phyloP scores from a whole-genome alignment of 2,797 vertebrate species.

The Sylvilagus floridanus region DNA sequence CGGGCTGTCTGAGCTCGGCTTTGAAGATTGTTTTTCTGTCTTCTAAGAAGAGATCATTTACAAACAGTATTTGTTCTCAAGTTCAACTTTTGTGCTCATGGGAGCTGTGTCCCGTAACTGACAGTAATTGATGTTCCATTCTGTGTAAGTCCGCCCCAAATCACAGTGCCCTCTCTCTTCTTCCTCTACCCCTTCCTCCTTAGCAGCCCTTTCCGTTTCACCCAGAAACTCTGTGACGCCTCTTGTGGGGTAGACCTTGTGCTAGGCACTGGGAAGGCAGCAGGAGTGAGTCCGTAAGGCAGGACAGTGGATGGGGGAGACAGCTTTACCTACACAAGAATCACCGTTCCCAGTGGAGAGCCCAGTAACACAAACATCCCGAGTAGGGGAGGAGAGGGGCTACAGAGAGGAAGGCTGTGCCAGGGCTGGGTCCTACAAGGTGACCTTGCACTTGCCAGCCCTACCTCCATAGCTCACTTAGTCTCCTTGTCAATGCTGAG shows the following conservation, averaged over 20 bases:
- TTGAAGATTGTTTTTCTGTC: neutral
- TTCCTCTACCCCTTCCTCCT: neutral
- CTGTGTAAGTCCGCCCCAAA: neutral
- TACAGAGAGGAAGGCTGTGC: neutral
- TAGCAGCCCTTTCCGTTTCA: too few relatives aligned
- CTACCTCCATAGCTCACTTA: neutral
- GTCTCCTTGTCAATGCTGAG: neutral
- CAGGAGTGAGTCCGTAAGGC: neutral
- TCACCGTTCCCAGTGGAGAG: fast-evolving
- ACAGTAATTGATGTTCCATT: neutral
- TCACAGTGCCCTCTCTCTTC: neutral
- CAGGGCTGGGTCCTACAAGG: neutral
- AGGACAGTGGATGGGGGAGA: neutral
- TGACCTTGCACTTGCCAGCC: too few relatives aligned
- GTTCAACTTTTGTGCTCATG: fast-evolving
- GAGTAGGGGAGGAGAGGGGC: fast-evolving
- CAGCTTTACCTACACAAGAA: too few relatives aligned
- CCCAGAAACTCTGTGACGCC: too few relatives aligned
- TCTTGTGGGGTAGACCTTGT: neutral
- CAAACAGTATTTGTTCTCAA: neutral
- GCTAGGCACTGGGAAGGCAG: neutral
- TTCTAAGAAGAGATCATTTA: neutral
- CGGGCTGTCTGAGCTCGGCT: neutral
- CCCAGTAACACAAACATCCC: neutral
- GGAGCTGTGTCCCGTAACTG: neutral